Conservation (phyloP, 2,113 vertebrate species). For the Condylura cristata region DNA sequence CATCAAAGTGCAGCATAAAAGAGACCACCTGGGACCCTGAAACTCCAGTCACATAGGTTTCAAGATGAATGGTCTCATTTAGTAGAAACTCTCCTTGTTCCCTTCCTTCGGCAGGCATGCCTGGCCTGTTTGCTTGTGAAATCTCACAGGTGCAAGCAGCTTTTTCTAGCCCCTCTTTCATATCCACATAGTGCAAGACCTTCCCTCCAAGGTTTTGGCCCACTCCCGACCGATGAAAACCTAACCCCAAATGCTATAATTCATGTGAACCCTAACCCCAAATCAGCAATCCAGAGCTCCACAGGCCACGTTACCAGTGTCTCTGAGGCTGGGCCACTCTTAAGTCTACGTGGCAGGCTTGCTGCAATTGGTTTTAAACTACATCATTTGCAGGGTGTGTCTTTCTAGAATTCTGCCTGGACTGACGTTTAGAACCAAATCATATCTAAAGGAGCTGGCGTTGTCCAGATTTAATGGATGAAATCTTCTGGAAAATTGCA, state of each 20-base stretch:
- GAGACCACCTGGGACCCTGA: not conserved
- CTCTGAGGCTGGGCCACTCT: too few species aligned
- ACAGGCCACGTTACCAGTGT: too few species aligned
- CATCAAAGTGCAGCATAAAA: not conserved
- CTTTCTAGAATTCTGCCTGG: not conserved
- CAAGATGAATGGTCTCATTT: not conserved
- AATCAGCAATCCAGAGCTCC: too few species aligned
- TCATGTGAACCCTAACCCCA: too few species aligned
- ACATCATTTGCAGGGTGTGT: not conserved
- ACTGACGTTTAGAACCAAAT: not conserved
- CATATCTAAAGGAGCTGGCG: not conserved
- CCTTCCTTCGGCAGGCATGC: not conserved
- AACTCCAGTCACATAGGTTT: too few species aligned
- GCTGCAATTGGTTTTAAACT: too few species aligned
- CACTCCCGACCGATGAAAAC: too few species aligned
- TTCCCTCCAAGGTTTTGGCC: too few species aligned
- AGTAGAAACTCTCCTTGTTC: not conserved
- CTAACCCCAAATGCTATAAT: too few species aligned
- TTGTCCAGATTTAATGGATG: not conserved
- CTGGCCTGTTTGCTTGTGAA: not conserved
- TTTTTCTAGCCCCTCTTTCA: not conserved
- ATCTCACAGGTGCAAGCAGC: not conserved
- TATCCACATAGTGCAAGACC: too few species aligned
- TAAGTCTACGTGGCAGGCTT: too few species aligned
- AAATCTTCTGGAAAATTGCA: not conserved